Base-by-base conservation (phyloP, 2,888 invertebrate genomes). In the Eucera pruinosa region DNA sequence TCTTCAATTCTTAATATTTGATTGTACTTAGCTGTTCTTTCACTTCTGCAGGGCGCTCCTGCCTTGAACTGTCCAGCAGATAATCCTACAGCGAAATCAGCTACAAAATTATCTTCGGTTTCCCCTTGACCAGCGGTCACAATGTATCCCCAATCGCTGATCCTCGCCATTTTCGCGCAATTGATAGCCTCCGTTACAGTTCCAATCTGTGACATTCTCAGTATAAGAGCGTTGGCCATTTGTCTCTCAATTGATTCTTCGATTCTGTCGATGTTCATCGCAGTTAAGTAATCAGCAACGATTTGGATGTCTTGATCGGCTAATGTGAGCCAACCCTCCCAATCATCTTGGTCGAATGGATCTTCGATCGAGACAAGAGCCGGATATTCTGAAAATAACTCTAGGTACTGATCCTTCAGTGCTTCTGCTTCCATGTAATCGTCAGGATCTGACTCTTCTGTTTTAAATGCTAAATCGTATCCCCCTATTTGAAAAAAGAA, bases 1-100 rank as follows among this genome's bases (percentile, higher is more conserved):
- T 91, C 90, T 54, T 92, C 91, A 69, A 92, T 90, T 48, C 91
- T 83, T 18, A 92, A 52, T 36, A 92, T 81, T 47, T 91, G 91
- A 88, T 92, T 92, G 71, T 92, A 92, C 50, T 91, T 91, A 13
- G 87, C 80, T 4, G 84, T 82, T 61, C 90, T 82, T n/a, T 90
- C 90, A 36, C 81, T 84, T 20, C 90, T 87, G 54, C 87, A 88
- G 0, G 90, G 91, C 4, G 89, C 91, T 0, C 92, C 92, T 1
- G 87, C 89, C 64, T 90, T 91, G 23, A 92, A 89, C 57, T 91
- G 89, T 0, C 88, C 88, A 1, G 87, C 87, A 0, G 87, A 87
- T 4, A 91, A 55, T 1, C 92, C 92, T 11, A 91, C 85, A 0
- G 90, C 89, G 2, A 91, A 75, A 70, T 92, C 91, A 4, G 90